These are phyloP conservation scores for Papilio polyxenes DNA, from an alignment of 1,140 invertebrate genomes.

Conservation along the genomic window DNA sequence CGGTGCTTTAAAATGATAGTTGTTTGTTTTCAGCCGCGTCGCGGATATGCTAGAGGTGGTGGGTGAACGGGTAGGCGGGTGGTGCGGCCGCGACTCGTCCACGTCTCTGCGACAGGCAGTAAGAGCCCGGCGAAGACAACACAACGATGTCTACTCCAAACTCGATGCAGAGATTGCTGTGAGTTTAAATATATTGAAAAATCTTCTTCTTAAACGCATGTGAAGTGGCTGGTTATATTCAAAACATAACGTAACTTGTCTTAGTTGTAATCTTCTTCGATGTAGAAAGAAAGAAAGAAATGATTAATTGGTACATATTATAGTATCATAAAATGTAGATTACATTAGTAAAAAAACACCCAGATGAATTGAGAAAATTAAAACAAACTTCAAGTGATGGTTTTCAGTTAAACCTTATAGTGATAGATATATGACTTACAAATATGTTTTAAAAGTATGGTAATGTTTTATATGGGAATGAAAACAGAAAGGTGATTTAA, in stretches of 20 bases:
- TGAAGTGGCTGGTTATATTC: too few species aligned
- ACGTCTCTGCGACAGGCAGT: slow-evolving; percentile 65
- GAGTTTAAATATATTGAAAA: slow-evolving; percentile 40
- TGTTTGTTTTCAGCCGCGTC: slow-evolving; percentile 67
- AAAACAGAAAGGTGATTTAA: too few species aligned
- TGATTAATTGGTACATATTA: too few species aligned
- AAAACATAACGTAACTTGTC: not conserved
- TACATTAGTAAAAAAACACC: too few species aligned
- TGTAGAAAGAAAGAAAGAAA: too few species aligned
- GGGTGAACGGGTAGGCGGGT: slow-evolving; percentile 70
- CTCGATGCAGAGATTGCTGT: slow-evolving; percentile 65
- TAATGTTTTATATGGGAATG: too few species aligned
- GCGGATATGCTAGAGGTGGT: slow-evolving; percentile 76
- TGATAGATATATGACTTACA: too few species aligned
- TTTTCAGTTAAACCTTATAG: too few species aligned
- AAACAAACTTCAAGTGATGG: too few species aligned
- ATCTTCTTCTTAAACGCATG: not conserved
- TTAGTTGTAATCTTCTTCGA: not conserved
- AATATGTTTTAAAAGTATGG: too few species aligned
- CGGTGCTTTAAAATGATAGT: not conserved
- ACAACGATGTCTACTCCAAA: slow-evolving; percentile 66
- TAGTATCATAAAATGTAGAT: too few species aligned
- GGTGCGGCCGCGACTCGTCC: slow-evolving; percentile 70
- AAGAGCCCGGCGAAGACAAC: slow-evolving; percentile 57
- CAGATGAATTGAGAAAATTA: too few species aligned